These are phyloP conservation scores for Synodontis membranacea DNA, from an alignment of 2,113 vertebrate species.

Conservation along the genomic window DNA sequence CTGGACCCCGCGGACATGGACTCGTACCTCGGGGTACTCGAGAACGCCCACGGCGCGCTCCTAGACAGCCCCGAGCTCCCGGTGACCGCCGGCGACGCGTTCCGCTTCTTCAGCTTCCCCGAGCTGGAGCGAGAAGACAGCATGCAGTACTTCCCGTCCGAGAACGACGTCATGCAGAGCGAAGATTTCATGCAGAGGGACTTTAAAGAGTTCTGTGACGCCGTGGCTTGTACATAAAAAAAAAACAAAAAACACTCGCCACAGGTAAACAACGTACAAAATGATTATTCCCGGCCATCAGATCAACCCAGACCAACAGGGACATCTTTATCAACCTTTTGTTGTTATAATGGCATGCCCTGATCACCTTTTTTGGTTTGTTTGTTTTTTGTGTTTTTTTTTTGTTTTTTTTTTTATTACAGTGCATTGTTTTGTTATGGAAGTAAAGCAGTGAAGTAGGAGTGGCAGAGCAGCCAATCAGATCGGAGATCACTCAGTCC, in stretches of 20 bases:
- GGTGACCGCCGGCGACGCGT: slow-evolving; percentile 19
- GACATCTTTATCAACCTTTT: background rate
- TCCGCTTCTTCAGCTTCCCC: slow-evolving; percentile 47
- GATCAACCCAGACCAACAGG: background rate
- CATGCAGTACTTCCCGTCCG: slow-evolving; percentile 84
- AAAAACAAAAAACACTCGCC: slow-evolving; percentile 8
- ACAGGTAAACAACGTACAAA: slow-evolving; percentile 32
- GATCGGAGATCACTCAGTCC: slow-evolving; percentile 43
- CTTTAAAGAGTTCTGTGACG: slow-evolving; percentile 83
- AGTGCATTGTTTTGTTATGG: slow-evolving; percentile 28
- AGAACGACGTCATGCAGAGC: slow-evolving; percentile 81
- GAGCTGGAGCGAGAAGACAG: slow-evolving; percentile 75
- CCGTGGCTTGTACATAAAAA: slow-evolving; percentile 64
- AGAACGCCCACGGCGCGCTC: slow-evolving; percentile 82
- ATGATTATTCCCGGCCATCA: background rate
- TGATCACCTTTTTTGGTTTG: too few relatives aligned
- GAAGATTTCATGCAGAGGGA: slow-evolving; percentile 86
- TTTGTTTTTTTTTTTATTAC: slow-evolving; percentile 23
- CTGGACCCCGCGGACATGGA: slow-evolving; percentile 84
- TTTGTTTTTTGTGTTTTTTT: background rate
- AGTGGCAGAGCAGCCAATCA: slow-evolving; percentile 67
- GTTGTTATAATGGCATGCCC: background rate
- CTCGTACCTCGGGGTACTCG: slow-evolving; percentile 82
- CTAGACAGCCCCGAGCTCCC: slow-evolving; percentile 67
- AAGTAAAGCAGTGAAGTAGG: slow-evolving; percentile 61